These are phyloP conservation scores for Sebastes iracundus DNA, from an alignment of 2,797 vertebrate species.

Conservation along the genomic window DNA sequence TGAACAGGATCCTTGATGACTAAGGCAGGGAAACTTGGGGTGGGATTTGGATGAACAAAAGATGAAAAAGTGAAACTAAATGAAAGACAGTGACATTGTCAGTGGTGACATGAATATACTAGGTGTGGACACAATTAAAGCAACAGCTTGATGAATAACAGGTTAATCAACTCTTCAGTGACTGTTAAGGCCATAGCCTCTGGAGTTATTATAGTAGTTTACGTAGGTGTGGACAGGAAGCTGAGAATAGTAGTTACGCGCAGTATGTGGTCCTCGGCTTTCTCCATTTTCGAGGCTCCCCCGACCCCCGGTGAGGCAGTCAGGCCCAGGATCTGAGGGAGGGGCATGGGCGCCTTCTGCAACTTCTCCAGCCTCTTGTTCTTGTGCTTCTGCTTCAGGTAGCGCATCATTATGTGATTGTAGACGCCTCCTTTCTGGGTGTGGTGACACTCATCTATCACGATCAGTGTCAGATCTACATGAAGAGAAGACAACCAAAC, in stretches of 20 bases:
- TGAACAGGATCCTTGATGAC: conserved; percentile 17
- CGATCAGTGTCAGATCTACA: conserved; percentile 90
- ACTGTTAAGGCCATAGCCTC: background rate
- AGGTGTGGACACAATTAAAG: background rate
- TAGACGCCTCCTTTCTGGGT: conserved; percentile 94
- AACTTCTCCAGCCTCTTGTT: conserved; percentile 84
- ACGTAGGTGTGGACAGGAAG: background rate
- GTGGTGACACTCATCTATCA: conserved; percentile 98
- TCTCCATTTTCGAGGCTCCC: conserved; percentile 83
- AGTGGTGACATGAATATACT: background rate
- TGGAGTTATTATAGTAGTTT: background rate
- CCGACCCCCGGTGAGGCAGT: conserved; percentile 96
- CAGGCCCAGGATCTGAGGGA: conserved; percentile 94
- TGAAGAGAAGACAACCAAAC: background rate
- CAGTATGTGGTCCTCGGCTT: conserved; percentile 94
- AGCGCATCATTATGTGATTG: conserved; percentile 95
- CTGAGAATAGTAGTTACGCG: conserved; percentile 82
- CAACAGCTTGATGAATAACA: background rate
- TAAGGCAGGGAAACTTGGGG: conserved; percentile 5
- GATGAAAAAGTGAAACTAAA: background rate
- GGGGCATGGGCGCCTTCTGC: conserved; percentile 72
- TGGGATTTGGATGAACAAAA: conserved; percentile 5
- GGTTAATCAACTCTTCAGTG: background rate
- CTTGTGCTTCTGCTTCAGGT: conserved; percentile 89
- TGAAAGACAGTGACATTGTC: background rate